These are phyloP conservation scores for Drosophila fulvimacula DNA, from an alignment of 2,888 invertebrate genomes.

Conservation along the genomic window DNA sequence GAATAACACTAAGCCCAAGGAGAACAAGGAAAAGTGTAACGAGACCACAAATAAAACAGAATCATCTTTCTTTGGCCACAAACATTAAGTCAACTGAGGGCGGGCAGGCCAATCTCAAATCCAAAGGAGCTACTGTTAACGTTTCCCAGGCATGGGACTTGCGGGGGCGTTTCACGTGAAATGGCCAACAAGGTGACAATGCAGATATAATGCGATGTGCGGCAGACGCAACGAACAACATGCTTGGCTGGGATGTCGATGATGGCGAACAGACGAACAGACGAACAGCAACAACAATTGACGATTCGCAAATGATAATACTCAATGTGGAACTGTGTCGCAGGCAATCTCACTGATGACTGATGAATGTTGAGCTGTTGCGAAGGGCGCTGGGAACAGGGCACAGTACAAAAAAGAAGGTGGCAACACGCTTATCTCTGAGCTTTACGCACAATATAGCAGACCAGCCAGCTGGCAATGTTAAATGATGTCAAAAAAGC, in stretches of 20 bases:
- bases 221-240: constrained; percentile 61
- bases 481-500: constrained; percentile 46
- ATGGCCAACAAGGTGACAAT: constrained; percentile 81
- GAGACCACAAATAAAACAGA: constrained; percentile 20
- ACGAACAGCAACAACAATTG: constrained; percentile 45
- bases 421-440: constrained; percentile 63
- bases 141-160: constrained; percentile 17
- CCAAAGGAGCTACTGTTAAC: constrained; percentile 17
- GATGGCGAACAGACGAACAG: too few relatives aligned
- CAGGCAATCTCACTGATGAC: constrained; percentile 52
- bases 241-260: constrained; percentile 46
- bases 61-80: constrained; percentile 2
- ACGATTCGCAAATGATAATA: constrained; percentile 65
- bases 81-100: not conserved
- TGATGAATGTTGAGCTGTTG: constrained; percentile 39
- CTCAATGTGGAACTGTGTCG: constrained; percentile 54
- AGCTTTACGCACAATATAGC: constrained; percentile 74
- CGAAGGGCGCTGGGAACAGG: not conserved
- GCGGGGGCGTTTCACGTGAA: constrained; percentile 60
- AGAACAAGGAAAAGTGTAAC: constrained; percentile 10
- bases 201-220: constrained; percentile 78
- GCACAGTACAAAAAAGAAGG: constrained; percentile 31
- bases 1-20: constrained; percentile 27
- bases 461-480: constrained; percentile 45
- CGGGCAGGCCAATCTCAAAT: constrained; percentile 45